A percentile compares a stretch with the other conserved stretches of the same genome.
These are phyloP conservation scores for Pitta sordida DNA, from an alignment of 2,113 vertebrate species.

Conservation along the genomic window DNA sequence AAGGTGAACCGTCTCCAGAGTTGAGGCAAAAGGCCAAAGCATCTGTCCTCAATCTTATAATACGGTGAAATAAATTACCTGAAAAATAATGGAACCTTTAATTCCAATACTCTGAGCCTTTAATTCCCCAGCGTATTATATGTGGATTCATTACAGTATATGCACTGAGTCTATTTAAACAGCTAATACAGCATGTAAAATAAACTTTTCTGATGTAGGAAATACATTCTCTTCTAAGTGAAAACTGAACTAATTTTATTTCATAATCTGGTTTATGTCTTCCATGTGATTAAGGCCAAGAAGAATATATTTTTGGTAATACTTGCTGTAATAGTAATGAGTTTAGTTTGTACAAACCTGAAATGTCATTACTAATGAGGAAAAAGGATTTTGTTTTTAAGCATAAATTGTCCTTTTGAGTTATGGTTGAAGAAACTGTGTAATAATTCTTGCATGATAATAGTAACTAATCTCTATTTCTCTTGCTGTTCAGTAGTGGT, in stretches of 20 bases:
- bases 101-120: slow-evolving; percentile 54
- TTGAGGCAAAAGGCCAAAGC: slow-evolving; percentile 59
- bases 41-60: slow-evolving; percentile 65
- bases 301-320: slow-evolving; percentile 30
- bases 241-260: slow-evolving; percentile 52
- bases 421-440: neutral
- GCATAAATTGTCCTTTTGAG: neutral
- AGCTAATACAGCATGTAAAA: slow-evolving; percentile 49
- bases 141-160: slow-evolving; percentile 39
- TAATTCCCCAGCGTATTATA: slow-evolving; percentile 54
- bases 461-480: neutral
- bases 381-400: slow-evolving; percentile 12
- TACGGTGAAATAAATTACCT: slow-evolving; percentile 60
- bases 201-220: slow-evolving; percentile 58
- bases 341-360: slow-evolving; percentile 2
- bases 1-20: slow-evolving; percentile 37
- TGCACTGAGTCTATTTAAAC: slow-evolving; percentile 35
- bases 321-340: neutral
- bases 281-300: slow-evolving; percentile 55
- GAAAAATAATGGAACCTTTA: slow-evolving; percentile 64
- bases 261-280: slow-evolving; percentile 60
- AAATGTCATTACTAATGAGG: slow-evolving; percentile 25
- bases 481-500: neutral
- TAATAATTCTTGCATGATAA: neutral
- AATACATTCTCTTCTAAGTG: slow-evolving; percentile 39